These are phyloP conservation scores for Sinocyclocheilus anshuiensis DNA, from an alignment of 2,113 vertebrate species.

Conservation along the genomic window DNA sequence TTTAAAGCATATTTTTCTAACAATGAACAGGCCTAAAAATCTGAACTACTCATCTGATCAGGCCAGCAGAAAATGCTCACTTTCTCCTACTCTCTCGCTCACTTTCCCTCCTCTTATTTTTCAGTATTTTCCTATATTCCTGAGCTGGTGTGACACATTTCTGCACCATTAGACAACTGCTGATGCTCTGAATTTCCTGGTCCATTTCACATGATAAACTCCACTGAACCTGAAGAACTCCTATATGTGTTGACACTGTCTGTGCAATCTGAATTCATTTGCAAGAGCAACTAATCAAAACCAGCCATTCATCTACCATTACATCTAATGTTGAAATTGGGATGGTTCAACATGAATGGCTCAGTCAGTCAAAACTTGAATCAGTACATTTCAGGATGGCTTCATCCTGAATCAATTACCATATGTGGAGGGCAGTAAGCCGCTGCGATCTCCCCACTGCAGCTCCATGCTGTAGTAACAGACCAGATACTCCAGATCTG, in stretches of 20 bases:
- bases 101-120: neutral
- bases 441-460: slow-evolving; percentile 82
- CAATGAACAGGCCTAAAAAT: too few relatives aligned
- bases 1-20: too few relatives aligned
- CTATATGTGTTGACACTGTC: neutral
- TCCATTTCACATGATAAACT: slow-evolving; percentile 19
- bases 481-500: slow-evolving; percentile 98
- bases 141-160: slow-evolving; percentile 1
- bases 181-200: slow-evolving; percentile 31
- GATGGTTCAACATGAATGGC: neutral
- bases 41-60: too few relatives aligned
- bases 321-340: neutral
- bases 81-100: neutral
- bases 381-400: neutral
- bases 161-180: slow-evolving; percentile 13
- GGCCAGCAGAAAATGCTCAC: too few relatives aligned
- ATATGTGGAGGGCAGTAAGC: slow-evolving; percentile 77
- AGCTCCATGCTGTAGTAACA: slow-evolving; percentile 99
- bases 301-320: neutral
- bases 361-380: neutral
- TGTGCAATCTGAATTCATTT: slow-evolving; percentile 13
- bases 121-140: neutral
- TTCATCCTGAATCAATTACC: slow-evolving; percentile 56
- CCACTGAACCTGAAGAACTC: slow-evolving; percentile 11
- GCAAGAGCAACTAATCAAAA: neutral